phyloP scores from a whole-genome alignment of 2,113 vertebrate genomes.

The Pygathrix nemaeus region DNA sequence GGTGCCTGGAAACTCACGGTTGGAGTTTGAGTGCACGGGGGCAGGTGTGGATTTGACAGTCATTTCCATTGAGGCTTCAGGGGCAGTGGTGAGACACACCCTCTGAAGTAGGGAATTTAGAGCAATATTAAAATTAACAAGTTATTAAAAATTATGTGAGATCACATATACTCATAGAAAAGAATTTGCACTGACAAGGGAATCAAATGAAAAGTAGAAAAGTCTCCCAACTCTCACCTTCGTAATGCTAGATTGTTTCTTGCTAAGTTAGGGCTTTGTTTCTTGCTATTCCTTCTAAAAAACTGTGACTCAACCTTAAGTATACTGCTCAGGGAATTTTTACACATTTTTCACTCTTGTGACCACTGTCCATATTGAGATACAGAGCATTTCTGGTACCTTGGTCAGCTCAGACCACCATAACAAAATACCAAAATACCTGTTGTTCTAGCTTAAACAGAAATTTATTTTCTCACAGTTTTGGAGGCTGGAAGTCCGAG shows the following conservation, averaged over 20 bases:
- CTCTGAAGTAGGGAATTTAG: background rate
- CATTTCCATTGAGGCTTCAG: background rate
- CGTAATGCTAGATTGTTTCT: background rate
- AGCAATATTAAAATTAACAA: background rate
- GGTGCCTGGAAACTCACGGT: background rate
- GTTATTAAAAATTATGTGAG: background rate
- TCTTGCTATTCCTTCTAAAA: background rate
- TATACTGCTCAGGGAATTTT: background rate
- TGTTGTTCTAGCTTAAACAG: background rate
- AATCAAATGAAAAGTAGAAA: slow-evolving; percentile 25
- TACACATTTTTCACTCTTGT: background rate
- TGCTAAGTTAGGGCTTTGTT: background rate
- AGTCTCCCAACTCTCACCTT: background rate
- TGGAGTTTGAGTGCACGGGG: background rate
- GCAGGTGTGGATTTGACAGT: background rate
- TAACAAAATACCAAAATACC: background rate
- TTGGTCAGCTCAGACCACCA: background rate
- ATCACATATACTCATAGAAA: background rate
- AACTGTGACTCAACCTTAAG: background rate
- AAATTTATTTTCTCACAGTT: background rate
- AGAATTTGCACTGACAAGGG: background rate
- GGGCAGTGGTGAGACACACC: background rate
- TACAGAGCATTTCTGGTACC: background rate
- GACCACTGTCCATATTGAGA: background rate
- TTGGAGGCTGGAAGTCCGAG: background rate